Evolutionary conservation across 2,113 vertebrate genomes (phyloP), one percentile per base, ranked within the genome.

Genomic region (Petrocephalus microphthalmus): DNA sequence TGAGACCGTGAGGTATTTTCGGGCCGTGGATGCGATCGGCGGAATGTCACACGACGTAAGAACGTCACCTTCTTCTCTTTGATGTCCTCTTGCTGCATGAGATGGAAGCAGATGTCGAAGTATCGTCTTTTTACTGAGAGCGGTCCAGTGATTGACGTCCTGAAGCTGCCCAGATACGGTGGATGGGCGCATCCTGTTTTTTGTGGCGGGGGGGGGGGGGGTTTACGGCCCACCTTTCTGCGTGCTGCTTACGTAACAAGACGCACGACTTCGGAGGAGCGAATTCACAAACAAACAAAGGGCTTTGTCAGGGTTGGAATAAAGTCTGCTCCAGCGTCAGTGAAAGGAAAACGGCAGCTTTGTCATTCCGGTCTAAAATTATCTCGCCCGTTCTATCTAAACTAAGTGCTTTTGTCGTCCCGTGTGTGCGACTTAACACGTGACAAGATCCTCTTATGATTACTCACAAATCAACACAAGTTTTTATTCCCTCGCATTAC

Each of bases 281-380:
- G 17, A 81, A 17, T 42, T 53, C 15, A 11, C 22, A 88, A 82
- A 42, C 51, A 82, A 78, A 56, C 64, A 49, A 83, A 49, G n/a
- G n/a, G 57, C 47, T 87, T 87, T 51, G 60, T 87, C 86, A 71
- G 33, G 47, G 45, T 3, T 71, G 86, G 19, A 57, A 45, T 83
- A 22, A n/a, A 45, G 22, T 60, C 25, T 56, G 85, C 7, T 49
- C 42, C 42, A 83, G 81, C 22, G 7, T 83, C 7, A 83, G 20
- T 49, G 45, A 29, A 15, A 7, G 49, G 37, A 20, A 52, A 33
- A 37, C 10, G 3, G 51, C 29, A 54, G 87, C 67, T 74, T 81
- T 67, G 47, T 88, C 19, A 56, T 71, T 51, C 64, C 13, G 0
- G 64, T 74, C 86, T 87, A 71, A 87, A 87, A 74, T 71, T 74